These are phyloP conservation scores for Drosophila dunni DNA, from an alignment of 1,140 invertebrate species.

Conservation along the genomic window DNA sequence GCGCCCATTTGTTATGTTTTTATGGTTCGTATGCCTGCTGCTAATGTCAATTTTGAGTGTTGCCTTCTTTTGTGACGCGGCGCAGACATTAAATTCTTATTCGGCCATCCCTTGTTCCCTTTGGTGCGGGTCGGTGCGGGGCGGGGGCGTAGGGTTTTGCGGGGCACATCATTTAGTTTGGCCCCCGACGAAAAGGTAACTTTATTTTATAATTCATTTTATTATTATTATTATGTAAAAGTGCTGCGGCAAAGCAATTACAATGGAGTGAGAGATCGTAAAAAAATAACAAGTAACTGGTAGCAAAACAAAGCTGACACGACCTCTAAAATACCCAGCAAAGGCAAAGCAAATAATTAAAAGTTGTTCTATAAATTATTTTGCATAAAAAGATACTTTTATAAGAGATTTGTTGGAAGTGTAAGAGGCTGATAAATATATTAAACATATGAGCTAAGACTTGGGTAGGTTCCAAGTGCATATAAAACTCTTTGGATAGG, in stretches of 20 bases:
- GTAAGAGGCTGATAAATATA: no score
- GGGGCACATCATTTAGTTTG: conserved; percentile 64
- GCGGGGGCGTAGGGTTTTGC: background rate
- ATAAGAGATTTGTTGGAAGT: no score
- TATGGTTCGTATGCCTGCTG: conserved; percentile 78
- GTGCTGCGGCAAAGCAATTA: conserved; percentile 76
- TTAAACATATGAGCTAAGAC: no score
- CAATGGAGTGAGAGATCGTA: conserved; percentile 59
- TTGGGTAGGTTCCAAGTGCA: no score
- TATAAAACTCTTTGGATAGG: no score
- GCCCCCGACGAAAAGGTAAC: conserved; percentile 68
- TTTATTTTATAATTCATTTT: conserved; percentile 83
- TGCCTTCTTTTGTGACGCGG: conserved; percentile 60
- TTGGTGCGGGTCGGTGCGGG: background rate
- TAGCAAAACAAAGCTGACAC: no score
- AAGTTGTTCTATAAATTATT: no score
- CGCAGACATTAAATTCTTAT: conserved; percentile 72
- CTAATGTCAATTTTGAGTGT: conserved; percentile 81
- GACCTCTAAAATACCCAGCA: conserved; percentile 13
- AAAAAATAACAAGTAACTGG: conserved; percentile 42
- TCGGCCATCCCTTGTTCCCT: background rate
- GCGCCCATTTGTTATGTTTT: conserved; percentile 82
- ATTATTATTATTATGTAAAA: conserved; percentile 80
- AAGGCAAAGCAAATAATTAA: no score
- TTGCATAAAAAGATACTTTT: no score